These are phyloP conservation scores for Garra rufa DNA, from an alignment of 2,113 vertebrate species.

Conservation along the genomic window DNA sequence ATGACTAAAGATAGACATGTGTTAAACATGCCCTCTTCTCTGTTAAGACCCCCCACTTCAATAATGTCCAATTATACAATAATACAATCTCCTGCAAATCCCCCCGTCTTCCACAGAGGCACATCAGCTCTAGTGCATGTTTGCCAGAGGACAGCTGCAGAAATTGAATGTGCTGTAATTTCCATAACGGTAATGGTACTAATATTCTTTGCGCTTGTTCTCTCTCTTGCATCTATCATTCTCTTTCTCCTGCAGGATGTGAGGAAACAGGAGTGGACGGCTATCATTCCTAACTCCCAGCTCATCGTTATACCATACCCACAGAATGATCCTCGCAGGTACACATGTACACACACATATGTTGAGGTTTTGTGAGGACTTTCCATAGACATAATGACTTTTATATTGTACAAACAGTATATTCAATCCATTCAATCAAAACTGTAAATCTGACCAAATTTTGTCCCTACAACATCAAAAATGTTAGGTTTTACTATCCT, in stretches of 20 bases:
- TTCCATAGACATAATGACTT: too few species aligned
- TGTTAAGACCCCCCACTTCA: not conserved
- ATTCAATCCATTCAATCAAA: too few species aligned
- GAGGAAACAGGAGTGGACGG: conserved; percentile 93
- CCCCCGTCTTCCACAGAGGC: not conserved
- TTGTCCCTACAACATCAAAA: too few species aligned
- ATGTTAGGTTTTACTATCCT: too few species aligned
- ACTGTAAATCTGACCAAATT: too few species aligned
- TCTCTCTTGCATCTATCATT: not conserved
- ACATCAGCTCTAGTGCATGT: not conserved
- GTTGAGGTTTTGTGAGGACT: too few species aligned
- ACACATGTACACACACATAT: conserved; percentile 12
- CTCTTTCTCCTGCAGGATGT: conserved; percentile 72
- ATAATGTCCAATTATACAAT: conserved; percentile 15
- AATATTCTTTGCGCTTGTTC: not conserved
- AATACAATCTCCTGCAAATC: not conserved
- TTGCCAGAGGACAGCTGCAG: not conserved
- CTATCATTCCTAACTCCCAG: conserved; percentile 98
- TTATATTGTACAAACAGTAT: not conserved
- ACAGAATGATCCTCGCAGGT: conserved; percentile 89
- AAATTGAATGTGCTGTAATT: conserved; percentile 7
- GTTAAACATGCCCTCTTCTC: not conserved
- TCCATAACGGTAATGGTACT: not conserved
- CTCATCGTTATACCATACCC: conserved; percentile 97
- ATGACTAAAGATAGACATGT: not conserved